A percentile compares a stretch with the other conserved stretches of the same genome.
Conservation (phyloP, 2,797 vertebrate species). For the Calcarius lapponicus region DNA sequence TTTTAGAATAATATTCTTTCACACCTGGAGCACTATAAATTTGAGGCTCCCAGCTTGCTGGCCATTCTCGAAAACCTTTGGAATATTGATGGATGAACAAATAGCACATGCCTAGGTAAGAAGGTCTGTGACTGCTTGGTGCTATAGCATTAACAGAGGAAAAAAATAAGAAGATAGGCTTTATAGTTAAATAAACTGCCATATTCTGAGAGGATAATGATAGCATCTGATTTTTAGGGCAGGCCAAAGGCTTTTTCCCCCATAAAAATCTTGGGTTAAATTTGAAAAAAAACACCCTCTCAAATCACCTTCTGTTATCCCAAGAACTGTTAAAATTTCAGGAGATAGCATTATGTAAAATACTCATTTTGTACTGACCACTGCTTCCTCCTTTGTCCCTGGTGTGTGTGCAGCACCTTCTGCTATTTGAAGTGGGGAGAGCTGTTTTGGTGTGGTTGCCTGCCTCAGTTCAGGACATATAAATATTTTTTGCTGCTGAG, state of each 20-base stretch:
- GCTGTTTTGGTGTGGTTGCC: fast-evolving
- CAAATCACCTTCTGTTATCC: neutral
- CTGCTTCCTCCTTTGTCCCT: neutral
- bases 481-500: neutral
- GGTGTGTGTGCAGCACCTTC: neutral
- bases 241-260: neutral
- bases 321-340: neutral
- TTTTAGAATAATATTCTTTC: neutral
- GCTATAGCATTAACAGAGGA: neutral
- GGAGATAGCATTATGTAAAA: neutral
- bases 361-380: neutral
- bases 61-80: neutral
- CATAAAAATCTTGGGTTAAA: neutral
- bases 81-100: neutral
- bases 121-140: neutral
- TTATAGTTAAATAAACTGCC: neutral
- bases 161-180: neutral
- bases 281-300: neutral
- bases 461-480: neutral
- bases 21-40: neutral
- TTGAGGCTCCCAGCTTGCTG: neutral
- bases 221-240: neutral
- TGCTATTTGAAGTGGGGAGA: neutral
- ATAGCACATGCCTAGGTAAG: neutral
- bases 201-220: neutral